Evolutionary conservation across 2,888 invertebrate genomes (phyloP).

Genomic region (Campoplex capitator): DNA sequence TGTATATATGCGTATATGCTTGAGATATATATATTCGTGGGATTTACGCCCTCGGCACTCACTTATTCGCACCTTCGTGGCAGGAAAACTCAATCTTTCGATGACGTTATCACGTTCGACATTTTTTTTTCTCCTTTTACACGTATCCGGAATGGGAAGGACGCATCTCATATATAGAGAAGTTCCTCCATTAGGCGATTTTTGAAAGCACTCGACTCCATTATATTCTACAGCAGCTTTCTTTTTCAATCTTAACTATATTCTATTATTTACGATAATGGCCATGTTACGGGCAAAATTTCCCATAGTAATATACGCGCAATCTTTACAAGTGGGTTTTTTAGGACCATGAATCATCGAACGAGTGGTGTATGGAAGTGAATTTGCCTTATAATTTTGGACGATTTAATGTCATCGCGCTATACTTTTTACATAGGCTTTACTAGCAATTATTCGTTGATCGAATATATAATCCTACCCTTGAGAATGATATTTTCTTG

Average conservation of each 20-base stretch:
- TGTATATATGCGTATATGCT: slow-evolving; percentile 36
- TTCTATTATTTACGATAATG: background rate
- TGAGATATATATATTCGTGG: slow-evolving; percentile 19
- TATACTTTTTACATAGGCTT: background rate
- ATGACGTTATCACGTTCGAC: slow-evolving; percentile 54
- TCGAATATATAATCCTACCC: background rate
- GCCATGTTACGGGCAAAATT: background rate
- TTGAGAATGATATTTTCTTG: background rate
- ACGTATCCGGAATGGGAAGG: background rate
- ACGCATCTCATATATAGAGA: background rate
- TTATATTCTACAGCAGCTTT: background rate
- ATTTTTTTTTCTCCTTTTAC: background rate
- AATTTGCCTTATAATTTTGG: background rate
- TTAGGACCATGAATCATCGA: background rate
- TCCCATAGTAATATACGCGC: background rate
- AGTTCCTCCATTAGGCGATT: background rate
- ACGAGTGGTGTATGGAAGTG: background rate
- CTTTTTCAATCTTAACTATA: background rate
- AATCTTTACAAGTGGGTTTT: background rate
- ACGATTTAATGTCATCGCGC: background rate
- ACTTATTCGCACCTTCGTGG: slow-evolving; percentile 57
- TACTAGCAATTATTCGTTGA: background rate
- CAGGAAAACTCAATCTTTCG: slow-evolving; percentile 29
- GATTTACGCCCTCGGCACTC: slow-evolving; percentile 36
- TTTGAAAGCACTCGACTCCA: background rate